Conservation (phyloP, 2,113 vertebrate species). For the Mastomys coucha region DNA sequence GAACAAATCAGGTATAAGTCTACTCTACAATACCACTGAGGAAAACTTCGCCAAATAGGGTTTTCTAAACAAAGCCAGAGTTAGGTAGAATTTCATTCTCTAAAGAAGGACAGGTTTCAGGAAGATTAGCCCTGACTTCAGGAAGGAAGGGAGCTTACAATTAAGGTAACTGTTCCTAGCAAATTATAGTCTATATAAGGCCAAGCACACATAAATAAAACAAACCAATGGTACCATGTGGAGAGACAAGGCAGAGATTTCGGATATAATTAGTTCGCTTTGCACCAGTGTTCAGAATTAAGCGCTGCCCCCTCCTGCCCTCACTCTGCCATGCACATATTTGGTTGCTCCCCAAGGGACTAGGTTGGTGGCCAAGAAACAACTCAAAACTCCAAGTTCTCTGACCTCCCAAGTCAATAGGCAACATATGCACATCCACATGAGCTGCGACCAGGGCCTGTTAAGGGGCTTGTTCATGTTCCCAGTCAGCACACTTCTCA, state of each 20-base stretch:
- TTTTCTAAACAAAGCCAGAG: slow-evolving; percentile 58
- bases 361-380: slow-evolving; percentile 1
- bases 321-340: not conserved
- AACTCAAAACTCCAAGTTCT: not conserved
- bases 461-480: slow-evolving; percentile 21
- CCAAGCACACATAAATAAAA: slow-evolving; percentile 41
- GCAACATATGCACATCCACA: not conserved
- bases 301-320: not conserved
- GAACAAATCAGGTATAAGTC: slow-evolving; percentile 24
- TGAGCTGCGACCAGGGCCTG: not conserved
- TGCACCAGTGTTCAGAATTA: slow-evolving; percentile 53
- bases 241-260: slow-evolving; percentile 45
- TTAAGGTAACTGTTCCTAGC: slow-evolving; percentile 57
- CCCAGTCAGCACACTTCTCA: not conserved
- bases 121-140: slow-evolving; percentile 31
- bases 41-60: slow-evolving; percentile 29
- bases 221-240: not conserved
- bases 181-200: not conserved
- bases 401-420: not conserved
- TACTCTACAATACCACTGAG: not conserved
- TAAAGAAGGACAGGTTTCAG: slow-evolving; percentile 12
- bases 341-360: slow-evolving; percentile 46
- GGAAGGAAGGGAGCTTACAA: slow-evolving; percentile 67
- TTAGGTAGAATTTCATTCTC: slow-evolving; percentile 48
- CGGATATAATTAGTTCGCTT: slow-evolving; percentile 55